These are phyloP conservation scores for Melopsittacus undulatus DNA, from an alignment of 2,797 vertebrate genomes.

Conservation along the genomic window DNA sequence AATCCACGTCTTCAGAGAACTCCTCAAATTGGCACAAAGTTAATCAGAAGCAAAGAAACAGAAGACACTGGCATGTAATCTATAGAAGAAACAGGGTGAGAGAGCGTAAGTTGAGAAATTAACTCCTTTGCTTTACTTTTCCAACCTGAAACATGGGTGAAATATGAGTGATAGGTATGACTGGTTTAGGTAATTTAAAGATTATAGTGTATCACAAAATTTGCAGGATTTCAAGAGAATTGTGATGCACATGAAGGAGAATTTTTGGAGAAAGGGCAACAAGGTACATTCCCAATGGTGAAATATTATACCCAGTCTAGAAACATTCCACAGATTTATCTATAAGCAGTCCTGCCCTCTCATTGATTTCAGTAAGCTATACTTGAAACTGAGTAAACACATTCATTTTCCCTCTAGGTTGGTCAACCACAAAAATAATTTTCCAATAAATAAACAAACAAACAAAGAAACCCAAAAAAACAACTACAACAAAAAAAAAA, in stretches of 20 bases:
- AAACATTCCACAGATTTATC: too few relatives aligned
- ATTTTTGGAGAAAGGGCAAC: background rate
- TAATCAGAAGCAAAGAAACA: background rate
- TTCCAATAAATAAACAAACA: too few relatives aligned
- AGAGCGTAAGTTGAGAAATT: background rate
- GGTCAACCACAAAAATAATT: background rate
- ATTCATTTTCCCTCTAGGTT: too few relatives aligned
- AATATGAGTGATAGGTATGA: background rate
- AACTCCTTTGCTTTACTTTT: background rate
- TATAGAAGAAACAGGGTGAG: background rate
- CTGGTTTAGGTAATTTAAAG: background rate
- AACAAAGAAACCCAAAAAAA: too few relatives aligned
- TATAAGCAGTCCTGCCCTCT: too few relatives aligned
- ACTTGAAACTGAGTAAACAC: too few relatives aligned
- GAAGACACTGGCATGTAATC: background rate
- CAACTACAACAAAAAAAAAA: too few relatives aligned
- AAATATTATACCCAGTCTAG: too few relatives aligned
- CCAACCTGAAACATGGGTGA: background rate
- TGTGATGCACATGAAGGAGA: background rate
- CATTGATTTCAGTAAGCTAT: too few relatives aligned
- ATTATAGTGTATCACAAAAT: background rate
- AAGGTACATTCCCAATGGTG: background rate
- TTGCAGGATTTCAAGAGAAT: background rate
- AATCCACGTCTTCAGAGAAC: background rate
- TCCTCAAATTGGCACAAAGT: background rate